Conservation (phyloP, 1,140 invertebrate species). For the Probaryconus sp. region DNA sequence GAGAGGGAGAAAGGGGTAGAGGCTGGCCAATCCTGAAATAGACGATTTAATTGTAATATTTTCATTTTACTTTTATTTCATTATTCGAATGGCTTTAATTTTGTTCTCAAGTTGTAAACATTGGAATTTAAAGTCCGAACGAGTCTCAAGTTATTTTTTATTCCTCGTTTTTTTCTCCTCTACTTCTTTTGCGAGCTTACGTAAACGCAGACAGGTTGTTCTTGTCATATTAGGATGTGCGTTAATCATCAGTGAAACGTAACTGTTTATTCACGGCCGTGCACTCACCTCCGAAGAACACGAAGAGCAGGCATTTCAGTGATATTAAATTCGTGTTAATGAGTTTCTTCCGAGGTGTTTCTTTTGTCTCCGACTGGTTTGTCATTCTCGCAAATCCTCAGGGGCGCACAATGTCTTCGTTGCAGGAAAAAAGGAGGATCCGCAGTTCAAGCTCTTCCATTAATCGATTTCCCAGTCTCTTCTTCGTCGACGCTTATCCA, state of each 20-base stretch:
- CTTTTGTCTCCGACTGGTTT: constrained; percentile 57
- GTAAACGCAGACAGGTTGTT: too few relatives aligned
- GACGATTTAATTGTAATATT: constrained; percentile 19
- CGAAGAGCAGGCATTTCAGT: constrained; percentile 78
- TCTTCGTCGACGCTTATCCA: constrained; percentile 39
- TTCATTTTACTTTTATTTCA: too few relatives aligned
- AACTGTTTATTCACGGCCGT: constrained; percentile 5
- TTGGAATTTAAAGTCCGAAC: too few relatives aligned
- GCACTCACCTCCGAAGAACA: constrained; percentile 78
- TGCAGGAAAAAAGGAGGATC: constrained; percentile 12
- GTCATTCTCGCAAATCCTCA: constrained; percentile 34
- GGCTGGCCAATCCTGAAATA: constrained; percentile 84
- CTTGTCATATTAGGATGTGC: too few relatives aligned
- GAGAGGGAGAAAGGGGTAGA: constrained; percentile 86
- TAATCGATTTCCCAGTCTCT: constrained; percentile 18
- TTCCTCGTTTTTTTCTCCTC: too few relatives aligned
- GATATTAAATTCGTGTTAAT: constrained; percentile 77
- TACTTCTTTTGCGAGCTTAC: too few relatives aligned
- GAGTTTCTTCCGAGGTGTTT: constrained; percentile 62
- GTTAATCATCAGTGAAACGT: not conserved
- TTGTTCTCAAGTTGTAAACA: too few relatives aligned
- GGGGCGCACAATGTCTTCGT: constrained; percentile 24
- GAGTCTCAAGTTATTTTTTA: too few relatives aligned
- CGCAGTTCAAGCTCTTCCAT: constrained; percentile 19
- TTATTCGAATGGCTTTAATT: too few relatives aligned